Percentiles rank a stretch among this genome's conserved stretches.
Evolutionary conservation across 2,113 vertebrate genomes (phyloP).

Genomic region (Xiphias gladius): DNA sequence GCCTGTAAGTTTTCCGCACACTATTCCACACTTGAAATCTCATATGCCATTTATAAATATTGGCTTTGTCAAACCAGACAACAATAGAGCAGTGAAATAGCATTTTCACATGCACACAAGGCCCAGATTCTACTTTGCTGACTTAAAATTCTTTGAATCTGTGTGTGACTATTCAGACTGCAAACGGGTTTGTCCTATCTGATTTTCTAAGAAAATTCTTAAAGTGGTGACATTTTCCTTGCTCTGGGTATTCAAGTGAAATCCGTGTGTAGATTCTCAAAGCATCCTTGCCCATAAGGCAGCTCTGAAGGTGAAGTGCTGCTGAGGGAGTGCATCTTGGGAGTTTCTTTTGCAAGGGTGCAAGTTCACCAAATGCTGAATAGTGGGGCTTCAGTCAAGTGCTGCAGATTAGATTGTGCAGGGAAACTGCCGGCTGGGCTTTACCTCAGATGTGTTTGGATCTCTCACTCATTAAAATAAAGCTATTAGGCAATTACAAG

Average conservation of each 20-base stretch:
- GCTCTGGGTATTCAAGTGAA: not conserved
- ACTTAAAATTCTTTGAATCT: not conserved
- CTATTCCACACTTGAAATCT: not conserved
- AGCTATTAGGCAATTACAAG: slow-evolving; percentile 30
- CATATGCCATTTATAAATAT: not conserved
- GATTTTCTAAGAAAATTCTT: not conserved
- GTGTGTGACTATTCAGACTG: not conserved
- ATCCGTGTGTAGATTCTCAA: slow-evolving; percentile 7
- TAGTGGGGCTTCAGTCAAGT: not conserved
- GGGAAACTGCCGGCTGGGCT: not conserved
- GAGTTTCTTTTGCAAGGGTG: not conserved
- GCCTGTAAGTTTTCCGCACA: not conserved
- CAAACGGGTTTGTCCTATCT: not conserved
- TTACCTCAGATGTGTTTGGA: slow-evolving; percentile 3
- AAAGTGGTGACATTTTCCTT: not conserved
- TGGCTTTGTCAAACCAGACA: slow-evolving; percentile 5
- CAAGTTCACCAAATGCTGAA: slow-evolving; percentile 4
- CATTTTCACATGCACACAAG: not conserved
- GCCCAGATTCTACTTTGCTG: not conserved
- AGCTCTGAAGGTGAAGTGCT: slow-evolving; percentile 6
- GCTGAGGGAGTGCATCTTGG: slow-evolving; percentile 8
- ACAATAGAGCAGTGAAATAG: not conserved
- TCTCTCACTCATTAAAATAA: slow-evolving; percentile 9
- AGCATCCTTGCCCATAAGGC: not conserved
- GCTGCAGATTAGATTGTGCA: not conserved